phyloP scores from a whole-genome alignment of 2,888 invertebrate species.

The Epinotia ramella region DNA sequence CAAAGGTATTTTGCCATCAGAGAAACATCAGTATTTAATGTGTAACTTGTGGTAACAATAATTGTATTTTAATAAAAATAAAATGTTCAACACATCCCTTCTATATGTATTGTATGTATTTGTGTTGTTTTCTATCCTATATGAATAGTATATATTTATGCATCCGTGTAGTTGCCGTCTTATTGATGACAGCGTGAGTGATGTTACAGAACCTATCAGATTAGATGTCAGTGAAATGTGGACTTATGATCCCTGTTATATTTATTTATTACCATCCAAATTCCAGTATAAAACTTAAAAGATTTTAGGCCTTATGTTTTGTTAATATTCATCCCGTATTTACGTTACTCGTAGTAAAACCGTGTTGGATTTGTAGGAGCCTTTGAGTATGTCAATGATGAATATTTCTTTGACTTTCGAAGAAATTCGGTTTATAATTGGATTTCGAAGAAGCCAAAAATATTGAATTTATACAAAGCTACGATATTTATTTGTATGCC shows the following conservation, averaged over 20 bases:
- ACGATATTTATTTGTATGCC: background rate
- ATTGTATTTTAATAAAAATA: slow-evolving; percentile 41
- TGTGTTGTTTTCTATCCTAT: slow-evolving; percentile 50
- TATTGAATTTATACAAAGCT: background rate
- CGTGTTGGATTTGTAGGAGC: background rate
- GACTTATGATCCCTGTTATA: background rate
- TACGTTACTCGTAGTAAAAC: background rate
- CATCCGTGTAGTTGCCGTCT: slow-evolving; percentile 9
- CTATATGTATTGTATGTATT: slow-evolving; percentile 41
- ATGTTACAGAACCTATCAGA: slow-evolving; percentile 13
- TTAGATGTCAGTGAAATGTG: slow-evolving; percentile 5
- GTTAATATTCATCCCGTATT: background rate
- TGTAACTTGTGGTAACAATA: slow-evolving; percentile 69
- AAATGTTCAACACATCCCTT: slow-evolving; percentile 34
- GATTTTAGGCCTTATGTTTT: background rate
- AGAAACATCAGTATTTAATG: slow-evolving; percentile 59
- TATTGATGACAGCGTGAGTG: slow-evolving; percentile 5
- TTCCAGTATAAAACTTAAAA: background rate
- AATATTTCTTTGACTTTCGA: background rate
- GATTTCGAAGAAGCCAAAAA: background rate
- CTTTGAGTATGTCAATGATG: background rate
- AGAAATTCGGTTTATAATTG: background rate
- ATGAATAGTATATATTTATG: slow-evolving; percentile 38
- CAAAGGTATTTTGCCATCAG: slow-evolving; percentile 49
- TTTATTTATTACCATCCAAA: background rate